Conservation (phyloP, 2,888 invertebrate species). For the Eutolmus rufibarbis region DNA sequence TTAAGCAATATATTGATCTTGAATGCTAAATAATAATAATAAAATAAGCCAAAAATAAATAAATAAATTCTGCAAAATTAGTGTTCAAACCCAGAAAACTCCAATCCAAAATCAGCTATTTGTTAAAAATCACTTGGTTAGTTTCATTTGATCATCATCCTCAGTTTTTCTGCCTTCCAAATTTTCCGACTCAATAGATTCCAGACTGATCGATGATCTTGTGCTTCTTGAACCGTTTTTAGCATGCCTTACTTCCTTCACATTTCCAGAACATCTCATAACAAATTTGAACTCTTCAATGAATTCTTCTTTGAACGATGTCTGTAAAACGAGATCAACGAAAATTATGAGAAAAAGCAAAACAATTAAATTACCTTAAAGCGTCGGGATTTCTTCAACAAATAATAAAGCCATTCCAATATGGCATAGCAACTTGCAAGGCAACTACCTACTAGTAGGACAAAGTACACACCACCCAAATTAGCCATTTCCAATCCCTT, state of each 20-base stretch:
- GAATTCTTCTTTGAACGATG: constrained; percentile 1
- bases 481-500: constrained; percentile 69
- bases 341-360: neutral
- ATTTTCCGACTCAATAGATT: constrained; percentile 2
- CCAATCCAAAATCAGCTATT: neutral
- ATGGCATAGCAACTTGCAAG: constrained; percentile 59
- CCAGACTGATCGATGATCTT: neutral
- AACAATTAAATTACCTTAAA: constrained; percentile 51
- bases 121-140: neutral
- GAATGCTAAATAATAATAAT: neutral
- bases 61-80: neutral
- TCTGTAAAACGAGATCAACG: neutral
- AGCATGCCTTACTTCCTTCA: neutral
- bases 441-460: constrained; percentile 66
- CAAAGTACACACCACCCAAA: constrained; percentile 71
- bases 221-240: neutral
- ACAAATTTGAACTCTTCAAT: constrained; percentile 39
- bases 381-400: constrained; percentile 41
- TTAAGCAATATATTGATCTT: neutral
- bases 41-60: neutral
- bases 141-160: neutral
- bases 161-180: neutral
- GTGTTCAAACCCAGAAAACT: neutral
- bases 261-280: constrained; percentile 34
- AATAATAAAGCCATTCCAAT: constrained; percentile 55